phyloP scores from a whole-genome alignment of 2,113 vertebrate species.

The Ranitomeya variabilis region DNA sequence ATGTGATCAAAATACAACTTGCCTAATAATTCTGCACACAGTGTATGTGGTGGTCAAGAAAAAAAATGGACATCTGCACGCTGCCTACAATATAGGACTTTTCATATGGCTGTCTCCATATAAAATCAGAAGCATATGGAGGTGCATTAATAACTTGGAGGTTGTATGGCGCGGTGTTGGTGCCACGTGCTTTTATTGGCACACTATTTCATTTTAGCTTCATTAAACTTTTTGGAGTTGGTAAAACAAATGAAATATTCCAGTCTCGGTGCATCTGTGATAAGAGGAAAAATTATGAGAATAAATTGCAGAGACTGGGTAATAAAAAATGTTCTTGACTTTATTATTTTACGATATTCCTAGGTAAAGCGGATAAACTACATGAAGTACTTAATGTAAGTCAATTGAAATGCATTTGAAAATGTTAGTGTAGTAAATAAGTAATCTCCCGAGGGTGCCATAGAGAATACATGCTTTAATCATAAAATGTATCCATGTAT shows the following conservation, averaged over 20 bases:
- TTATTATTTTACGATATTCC: not conserved
- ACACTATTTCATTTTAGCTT: not conserved
- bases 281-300: not conserved
- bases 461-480: not conserved
- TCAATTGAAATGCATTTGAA: not conserved
- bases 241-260: not conserved
- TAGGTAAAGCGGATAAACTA: not conserved
- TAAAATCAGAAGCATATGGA: too few species aligned
- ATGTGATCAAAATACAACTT: too few species aligned
- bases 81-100: too few species aligned
- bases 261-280: not conserved
- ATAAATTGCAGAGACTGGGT: not conserved
- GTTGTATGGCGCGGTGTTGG: too few species aligned
- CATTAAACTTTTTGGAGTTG: not conserved
- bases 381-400: not conserved
- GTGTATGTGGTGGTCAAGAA: too few species aligned
- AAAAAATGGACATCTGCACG: too few species aligned
- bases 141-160: too few species aligned
- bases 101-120: too few species aligned
- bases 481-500: constrained; percentile 8
- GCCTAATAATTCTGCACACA: too few species aligned
- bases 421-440: not conserved
- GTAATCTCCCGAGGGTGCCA: not conserved
- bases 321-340: not conserved
- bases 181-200: too few species aligned